Evolutionary conservation across 2,888 invertebrate species (phyloP).

Genomic region (Drosophila merina): DNA sequence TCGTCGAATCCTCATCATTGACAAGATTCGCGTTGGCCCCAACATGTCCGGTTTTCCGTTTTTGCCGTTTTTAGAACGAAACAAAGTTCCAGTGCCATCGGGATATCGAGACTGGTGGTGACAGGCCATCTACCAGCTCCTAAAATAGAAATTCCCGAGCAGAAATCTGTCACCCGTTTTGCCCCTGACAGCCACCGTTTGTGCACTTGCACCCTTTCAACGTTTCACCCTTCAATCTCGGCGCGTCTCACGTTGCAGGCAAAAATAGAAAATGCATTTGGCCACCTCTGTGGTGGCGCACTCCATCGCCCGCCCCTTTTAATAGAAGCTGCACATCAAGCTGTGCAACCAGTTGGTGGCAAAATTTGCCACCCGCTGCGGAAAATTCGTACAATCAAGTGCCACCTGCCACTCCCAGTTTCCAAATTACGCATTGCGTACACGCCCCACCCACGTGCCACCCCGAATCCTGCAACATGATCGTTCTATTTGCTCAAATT

Average conservation of each 20-base stretch:
- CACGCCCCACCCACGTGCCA: conserved; percentile 56
- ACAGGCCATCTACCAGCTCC: conserved; percentile 59
- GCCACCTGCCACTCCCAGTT: neutral
- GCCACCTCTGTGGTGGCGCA: conserved; percentile 1
- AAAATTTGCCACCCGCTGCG: conserved; percentile 35
- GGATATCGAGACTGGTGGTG: conserved; percentile 47
- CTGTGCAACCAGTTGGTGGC: conserved; percentile 37
- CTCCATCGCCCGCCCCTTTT: neutral
- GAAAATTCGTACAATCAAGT: conserved; percentile 34
- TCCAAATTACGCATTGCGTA: conserved; percentile 49
- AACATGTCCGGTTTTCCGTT: conserved; percentile 38
- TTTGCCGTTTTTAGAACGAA: conserved; percentile 40
- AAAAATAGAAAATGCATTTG: conserved; percentile 44
- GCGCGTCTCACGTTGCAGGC: conserved; percentile 1
- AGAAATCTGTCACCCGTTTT: conserved; percentile 32
- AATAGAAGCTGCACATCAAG: conserved; percentile 7
- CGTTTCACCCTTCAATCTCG: conserved; percentile 18
- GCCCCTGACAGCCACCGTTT: conserved; percentile 29
- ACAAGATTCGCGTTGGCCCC: conserved; percentile 28
- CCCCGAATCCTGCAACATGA: conserved; percentile 1
- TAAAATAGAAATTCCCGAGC: conserved; percentile 43
- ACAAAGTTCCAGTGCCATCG: conserved; percentile 43
- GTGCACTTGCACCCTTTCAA: conserved; percentile 8
- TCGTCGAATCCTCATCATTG: conserved; percentile 30
- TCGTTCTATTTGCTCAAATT: conserved; percentile 47